Percentiles rank a stretch among this genome's conserved stretches.
Evolutionary conservation across 2,888 invertebrate genomes (phyloP).

Genomic region (Andrena haemorrhoa): DNA sequence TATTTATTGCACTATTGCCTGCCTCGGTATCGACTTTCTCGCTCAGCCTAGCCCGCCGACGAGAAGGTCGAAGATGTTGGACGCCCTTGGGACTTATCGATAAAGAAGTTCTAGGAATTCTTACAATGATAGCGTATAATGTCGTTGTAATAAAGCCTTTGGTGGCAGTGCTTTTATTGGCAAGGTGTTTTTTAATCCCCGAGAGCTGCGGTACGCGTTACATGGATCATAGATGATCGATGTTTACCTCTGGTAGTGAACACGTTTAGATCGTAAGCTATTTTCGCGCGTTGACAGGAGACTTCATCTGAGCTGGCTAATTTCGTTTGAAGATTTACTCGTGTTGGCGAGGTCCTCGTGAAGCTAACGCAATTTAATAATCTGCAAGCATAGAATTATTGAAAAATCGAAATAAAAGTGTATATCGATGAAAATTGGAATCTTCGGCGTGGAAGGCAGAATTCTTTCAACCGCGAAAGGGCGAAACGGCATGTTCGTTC

Average conservation of each 20-base stretch:
- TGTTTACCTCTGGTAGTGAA: background rate
- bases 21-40: slow-evolving; percentile 5
- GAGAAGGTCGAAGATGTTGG: background rate
- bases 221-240: background rate
- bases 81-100: background rate
- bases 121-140: background rate
- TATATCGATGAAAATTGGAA: background rate
- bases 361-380: background rate
- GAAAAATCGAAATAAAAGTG: background rate
- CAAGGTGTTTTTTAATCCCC: background rate
- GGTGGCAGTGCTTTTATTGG: background rate
- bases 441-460: too few relatives aligned
- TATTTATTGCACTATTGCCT: slow-evolving; percentile 16
- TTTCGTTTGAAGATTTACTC: background rate
- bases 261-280: background rate
- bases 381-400: background rate
- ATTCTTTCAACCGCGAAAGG: background rate
- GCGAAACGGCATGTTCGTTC: background rate
- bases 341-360: background rate
- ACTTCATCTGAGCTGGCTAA: background rate
- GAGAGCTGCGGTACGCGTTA: background rate
- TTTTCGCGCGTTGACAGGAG: background rate
- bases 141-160: background rate
- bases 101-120: slow-evolving; percentile 9
- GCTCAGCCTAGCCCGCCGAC: background rate